Base-by-base conservation (phyloP, 2,113 vertebrate genomes). In the Salvator merianae region DNA sequence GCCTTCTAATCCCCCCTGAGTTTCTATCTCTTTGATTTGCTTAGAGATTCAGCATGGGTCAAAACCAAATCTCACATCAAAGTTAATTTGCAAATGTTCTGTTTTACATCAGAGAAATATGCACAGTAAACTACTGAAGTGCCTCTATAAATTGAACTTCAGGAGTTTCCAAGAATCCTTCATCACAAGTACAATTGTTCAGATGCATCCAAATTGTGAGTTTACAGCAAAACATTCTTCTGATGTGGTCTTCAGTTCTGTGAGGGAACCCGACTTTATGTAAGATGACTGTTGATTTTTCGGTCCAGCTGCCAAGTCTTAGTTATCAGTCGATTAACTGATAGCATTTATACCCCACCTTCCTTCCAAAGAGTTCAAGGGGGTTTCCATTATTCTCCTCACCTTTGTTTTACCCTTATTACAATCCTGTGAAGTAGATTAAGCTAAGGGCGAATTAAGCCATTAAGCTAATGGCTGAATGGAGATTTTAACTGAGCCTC, bases 111-210 rank as follows among this genome's bases (percentile, higher is more conserved):
- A 63, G n/a, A 69, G 68, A 32, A 40, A 30, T 63, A 79, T 30
- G 36, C 63, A 65, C 30, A 68, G 38, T 43, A 80, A 68, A 68
- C 30, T 55, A 32, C n/a, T 43, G 68, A 80, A 68, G 20, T n/a
- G 47, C 63, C 63, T 6, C 20, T 68, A 22, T 47, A 38, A 50
- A 47, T 59, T 68, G 68, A 68, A 47, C 30, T 43, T 68, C 18
- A 80, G 78, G 43, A 80, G 26, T 40, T n/a, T 62, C 34, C 36
- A 79, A 79, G 77, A 79, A 79, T 28, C 76, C 59, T 65, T 79
- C 55, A 79, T 63, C 36, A 40, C 63, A 50, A 80, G 22, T 68
- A 18, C 36, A 43, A 20, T 34, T 63, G 63, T 43, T 26, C 62
- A 26, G 8, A 40, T 20, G 32, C 38, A 80, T 68, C 30, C 78